Evolutionary conservation across 1,140 invertebrate species (phyloP), one percentile per base, ranked within the genome.

Genomic region (Aculops lycopersici): DNA sequence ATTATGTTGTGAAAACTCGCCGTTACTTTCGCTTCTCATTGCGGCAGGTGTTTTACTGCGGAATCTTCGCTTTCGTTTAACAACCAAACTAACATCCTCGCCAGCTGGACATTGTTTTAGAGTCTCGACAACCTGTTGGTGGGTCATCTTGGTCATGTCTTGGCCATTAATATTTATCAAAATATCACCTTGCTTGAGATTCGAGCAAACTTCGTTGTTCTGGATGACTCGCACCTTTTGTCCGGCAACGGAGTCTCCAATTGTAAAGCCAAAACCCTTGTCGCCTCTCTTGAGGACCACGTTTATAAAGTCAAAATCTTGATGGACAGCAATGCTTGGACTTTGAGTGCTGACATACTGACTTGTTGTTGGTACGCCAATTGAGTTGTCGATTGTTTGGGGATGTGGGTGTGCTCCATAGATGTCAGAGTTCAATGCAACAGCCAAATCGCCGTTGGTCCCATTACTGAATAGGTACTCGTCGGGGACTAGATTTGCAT

Each of bases 151-250:
- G 43, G 71, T 64, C 1, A 95, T 77, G 48, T 74, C 72, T 4
- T 71, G 66, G 40, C 74, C 71, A 49, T 95, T 90, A 41, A 97
- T 90, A 49, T 81, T 78, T n/a, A 90, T 62, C 20, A 97, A 59
- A 43, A 94, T 70, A 58, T 97, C 90, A 3, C 84, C 79, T 59
- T 95, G 88, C 41, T 75, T 67, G 3, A 97, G 57, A 45, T 77
- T 79, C 42, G 83, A 79, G 59, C 90, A 97, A 24, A 86, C 65
- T 43, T 74, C 72, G 37, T 74, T 62, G 55, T 95, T 86, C 37
- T 95, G 57, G 44, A 95, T 92, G 61, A 92, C 92, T 53, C 95
- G 95, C 1, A 97, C 68, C 49, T 81, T 79, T 55, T 86, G 79
- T 3, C 79, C 81, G 52, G 78, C 71, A 1, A 76, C 73, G 49